Percentiles rank a stretch among this genome's conserved stretches.
Conservation (phyloP, 92 coral and sea anemone species). For the Parazoanthus darwini region DNA sequence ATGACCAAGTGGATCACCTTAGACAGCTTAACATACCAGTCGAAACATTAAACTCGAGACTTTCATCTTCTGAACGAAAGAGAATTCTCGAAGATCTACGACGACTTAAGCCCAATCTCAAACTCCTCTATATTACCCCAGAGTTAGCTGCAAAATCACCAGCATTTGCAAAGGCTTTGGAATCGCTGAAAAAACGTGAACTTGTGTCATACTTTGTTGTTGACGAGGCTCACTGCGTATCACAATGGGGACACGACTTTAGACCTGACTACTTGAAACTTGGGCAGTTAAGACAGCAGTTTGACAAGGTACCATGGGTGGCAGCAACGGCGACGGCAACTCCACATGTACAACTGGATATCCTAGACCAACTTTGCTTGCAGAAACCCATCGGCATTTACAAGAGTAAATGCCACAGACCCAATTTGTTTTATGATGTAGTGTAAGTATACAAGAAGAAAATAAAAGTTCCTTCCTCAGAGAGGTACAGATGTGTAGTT, state of each 20-base stretch:
- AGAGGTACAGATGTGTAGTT: too few species aligned
- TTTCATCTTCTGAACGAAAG: constrained; percentile 69
- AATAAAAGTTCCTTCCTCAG: too few species aligned
- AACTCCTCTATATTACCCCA: constrained; percentile 92
- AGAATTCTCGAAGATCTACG: constrained; percentile 72
- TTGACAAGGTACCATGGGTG: constrained; percentile 72
- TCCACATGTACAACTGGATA: constrained; percentile 85
- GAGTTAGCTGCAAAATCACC: constrained; percentile 89
- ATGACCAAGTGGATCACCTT: constrained; percentile 84
- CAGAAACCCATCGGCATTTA: constrained; percentile 72
- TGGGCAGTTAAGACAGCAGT: constrained; percentile 65
- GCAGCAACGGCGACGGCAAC: constrained; percentile 98
- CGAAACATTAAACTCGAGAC: constrained; percentile 84
- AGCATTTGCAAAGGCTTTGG: constrained; percentile 71
- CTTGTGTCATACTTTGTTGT: constrained; percentile 81
- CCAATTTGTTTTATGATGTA: constrained; percentile 92
- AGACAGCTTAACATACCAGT: constrained; percentile 68
- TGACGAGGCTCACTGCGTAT: constrained; percentile 98
- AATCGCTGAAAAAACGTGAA: constrained; percentile 64
- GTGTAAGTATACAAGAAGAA: constrained; percentile 55
- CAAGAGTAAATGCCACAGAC: constrained; percentile 79
- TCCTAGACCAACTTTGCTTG: constrained; percentile 61
- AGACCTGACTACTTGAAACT: constrained; percentile 89
- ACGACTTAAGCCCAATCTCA: constrained; percentile 64
- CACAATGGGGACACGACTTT: constrained; percentile 99